Conservation (phyloP, 2,888 invertebrate species). For the Halocaridina rubra region DNA sequence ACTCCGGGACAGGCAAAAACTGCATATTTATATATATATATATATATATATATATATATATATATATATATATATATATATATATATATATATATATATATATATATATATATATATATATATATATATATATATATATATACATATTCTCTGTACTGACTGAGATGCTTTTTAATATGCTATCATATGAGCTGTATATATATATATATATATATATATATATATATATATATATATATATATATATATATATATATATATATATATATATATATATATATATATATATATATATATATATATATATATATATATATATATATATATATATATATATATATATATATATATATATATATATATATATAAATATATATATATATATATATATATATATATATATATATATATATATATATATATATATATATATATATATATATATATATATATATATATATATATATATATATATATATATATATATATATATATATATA, state of each 20-base stretch:
- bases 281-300: background rate
- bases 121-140: background rate
- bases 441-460: background rate
- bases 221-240: background rate
- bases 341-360: background rate
- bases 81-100: background rate
- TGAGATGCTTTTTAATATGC: background rate
- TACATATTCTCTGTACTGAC: background rate
- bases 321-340: background rate
- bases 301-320: background rate
- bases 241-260: background rate
- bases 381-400: background rate
- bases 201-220: background rate
- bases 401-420: background rate
- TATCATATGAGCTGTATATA: background rate
- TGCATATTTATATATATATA: background rate
- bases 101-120: background rate
- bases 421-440: background rate
- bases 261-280: background rate
- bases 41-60: background rate
- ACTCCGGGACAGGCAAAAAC: background rate
- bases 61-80: background rate
- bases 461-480: background rate
- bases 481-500: background rate
- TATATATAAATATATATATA: background rate